Evolutionary conservation across 2,113 vertebrate genomes (phyloP).

Genomic region (Ceyx melanurus): DNA sequence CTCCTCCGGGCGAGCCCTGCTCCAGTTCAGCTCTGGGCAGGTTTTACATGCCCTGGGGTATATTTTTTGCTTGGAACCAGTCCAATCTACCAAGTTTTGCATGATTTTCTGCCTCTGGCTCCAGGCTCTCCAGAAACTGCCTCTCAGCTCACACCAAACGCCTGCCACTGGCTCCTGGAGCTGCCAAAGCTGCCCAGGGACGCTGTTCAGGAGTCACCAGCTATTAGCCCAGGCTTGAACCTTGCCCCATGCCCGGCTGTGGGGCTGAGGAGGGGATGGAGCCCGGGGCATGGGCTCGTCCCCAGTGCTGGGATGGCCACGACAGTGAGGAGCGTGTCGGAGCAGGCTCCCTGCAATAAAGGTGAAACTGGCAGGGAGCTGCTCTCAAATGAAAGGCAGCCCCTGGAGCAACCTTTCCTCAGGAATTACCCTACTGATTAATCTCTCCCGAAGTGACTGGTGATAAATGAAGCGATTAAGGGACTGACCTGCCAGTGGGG

Average conservation of each 20-base stretch:
- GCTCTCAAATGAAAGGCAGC: slow-evolving; percentile 17
- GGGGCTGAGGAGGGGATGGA: not conserved
- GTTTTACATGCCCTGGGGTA: not conserved
- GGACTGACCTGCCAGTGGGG: not conserved
- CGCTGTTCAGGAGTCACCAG: not conserved
- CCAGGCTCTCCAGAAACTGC: not conserved
- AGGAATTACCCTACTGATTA: slow-evolving; percentile 35
- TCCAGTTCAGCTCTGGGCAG: not conserved
- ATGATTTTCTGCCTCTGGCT: not conserved
- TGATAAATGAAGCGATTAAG: slow-evolving; percentile 29
- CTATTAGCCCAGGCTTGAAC: not conserved
- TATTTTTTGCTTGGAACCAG: not conserved
- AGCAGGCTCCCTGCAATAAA: not conserved
- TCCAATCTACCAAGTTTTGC: not conserved
- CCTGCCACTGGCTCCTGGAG: not conserved
- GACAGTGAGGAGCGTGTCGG: not conserved
- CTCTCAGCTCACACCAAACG: not conserved
- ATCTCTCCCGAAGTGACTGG: slow-evolving; percentile 16
- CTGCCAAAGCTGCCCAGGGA: not conserved
- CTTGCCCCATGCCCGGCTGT: not conserved
- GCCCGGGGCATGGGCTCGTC: rapidly evolving
- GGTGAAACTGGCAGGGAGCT: not conserved
- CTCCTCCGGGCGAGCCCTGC: not conserved
- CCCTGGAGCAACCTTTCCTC: slow-evolving; percentile 24
- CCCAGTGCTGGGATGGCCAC: rapidly evolving